Conservation (phyloP, 2,797 vertebrate genomes). For the Eospalax fontanierii region DNA sequence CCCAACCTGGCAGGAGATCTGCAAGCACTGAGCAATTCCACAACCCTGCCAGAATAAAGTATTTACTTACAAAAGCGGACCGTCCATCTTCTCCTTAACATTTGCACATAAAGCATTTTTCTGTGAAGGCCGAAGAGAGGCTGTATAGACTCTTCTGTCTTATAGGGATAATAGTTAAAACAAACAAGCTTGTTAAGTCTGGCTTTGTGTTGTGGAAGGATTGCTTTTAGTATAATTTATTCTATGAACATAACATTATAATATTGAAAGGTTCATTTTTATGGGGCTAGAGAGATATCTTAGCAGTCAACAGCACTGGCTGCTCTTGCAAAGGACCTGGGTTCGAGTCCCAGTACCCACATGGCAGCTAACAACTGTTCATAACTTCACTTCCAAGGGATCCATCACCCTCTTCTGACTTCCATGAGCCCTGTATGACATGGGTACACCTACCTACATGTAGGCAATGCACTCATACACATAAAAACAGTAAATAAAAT, state of each 20-base stretch:
- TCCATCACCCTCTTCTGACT: too few species aligned
- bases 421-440: too few species aligned
- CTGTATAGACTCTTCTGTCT: not conserved
- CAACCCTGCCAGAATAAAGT: conserved; percentile 92
- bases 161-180: not conserved
- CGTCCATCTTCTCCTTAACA: not conserved
- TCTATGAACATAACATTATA: conserved; percentile 24
- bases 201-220: not conserved
- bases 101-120: not conserved
- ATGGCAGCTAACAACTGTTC: too few species aligned
- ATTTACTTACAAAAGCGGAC: not conserved
- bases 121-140: conserved; percentile 22
- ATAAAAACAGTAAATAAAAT: too few species aligned
- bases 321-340: too few species aligned
- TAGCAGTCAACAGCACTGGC: too few species aligned
- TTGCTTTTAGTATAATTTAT: conserved; percentile 28
- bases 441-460: too few species aligned
- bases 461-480: too few species aligned
- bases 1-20: conserved; percentile 95
- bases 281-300: too few species aligned
- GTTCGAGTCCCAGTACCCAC: too few species aligned
- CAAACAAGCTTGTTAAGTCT: not conserved
- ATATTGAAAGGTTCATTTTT: conserved; percentile 40
- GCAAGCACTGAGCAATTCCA: conserved; percentile 91
- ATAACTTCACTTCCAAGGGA: too few species aligned